Conservation (phyloP, 2,797 vertebrate genomes). For the Melanotaenia maccullochi region DNA sequence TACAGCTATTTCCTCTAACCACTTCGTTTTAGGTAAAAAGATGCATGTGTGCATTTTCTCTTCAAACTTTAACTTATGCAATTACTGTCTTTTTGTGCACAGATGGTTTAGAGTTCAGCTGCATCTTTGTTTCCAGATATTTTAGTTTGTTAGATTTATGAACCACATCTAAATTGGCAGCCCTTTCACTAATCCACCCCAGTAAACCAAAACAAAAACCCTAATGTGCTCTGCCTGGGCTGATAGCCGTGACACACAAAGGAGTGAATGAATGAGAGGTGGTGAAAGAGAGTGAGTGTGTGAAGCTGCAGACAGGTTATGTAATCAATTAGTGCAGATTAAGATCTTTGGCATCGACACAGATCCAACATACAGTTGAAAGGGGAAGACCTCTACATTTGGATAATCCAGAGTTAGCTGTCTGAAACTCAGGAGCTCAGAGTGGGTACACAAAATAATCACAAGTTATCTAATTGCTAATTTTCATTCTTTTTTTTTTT, state of each 20-base stretch:
- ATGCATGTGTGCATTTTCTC: not conserved
- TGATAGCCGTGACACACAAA: conserved; percentile 69
- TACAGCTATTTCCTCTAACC: not conserved
- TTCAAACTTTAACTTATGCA: conserved; percentile 9
- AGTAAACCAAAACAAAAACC: conserved; percentile 46
- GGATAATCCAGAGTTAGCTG: conserved; percentile 19
- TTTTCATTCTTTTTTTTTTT: not conserved
- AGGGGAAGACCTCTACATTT: conserved; percentile 25
- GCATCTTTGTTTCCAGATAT: conserved; percentile 18
- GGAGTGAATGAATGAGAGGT: conserved; percentile 40
- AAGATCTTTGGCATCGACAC: conserved; percentile 66
- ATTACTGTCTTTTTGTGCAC: conserved; percentile 9
- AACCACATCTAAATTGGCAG: conserved; percentile 31
- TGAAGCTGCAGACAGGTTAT: conserved; percentile 59
- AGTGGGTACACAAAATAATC: not conserved
- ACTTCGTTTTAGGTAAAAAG: not conserved
- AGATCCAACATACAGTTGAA: conserved; percentile 47
- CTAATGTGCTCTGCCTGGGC: conserved; percentile 54
- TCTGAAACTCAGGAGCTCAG: not conserved
- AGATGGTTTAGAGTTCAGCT: conserved; percentile 7
- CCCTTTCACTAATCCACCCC: conserved; percentile 31
- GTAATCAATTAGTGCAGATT: conserved; percentile 75
- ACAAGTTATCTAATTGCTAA: not conserved
- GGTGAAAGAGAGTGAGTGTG: conserved; percentile 9
- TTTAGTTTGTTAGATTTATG: conserved; percentile 34